Evolutionary conservation across 2,113 vertebrate genomes (phyloP), one percentile per base, ranked within the genome.

Genomic region (Pithys albifrons): DNA sequence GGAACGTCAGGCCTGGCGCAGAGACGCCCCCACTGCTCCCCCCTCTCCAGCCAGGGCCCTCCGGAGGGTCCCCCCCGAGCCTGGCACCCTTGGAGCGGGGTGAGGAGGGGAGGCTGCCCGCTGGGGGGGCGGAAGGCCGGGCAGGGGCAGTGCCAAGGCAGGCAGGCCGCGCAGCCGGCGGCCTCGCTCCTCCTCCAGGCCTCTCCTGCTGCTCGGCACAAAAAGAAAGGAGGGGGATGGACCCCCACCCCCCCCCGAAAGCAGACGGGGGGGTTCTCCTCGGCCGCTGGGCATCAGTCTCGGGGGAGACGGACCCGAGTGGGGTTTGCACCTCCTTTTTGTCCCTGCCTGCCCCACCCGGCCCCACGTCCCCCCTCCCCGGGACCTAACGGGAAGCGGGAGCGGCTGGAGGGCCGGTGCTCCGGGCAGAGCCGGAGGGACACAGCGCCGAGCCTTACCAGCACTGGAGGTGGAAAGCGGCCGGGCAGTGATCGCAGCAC

Each of bases 401-500:
- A 91, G 51, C 48, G 9, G 80, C 54, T 15, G 49, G 82, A 80
- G 75, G 81, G 66, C 76, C 70, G 70, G 89, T 12, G 72, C 65
- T 66, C 55, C 6, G 52, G 76, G 64, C 77, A 18, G 79, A 54
- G 13, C 78, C 57, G 8, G 70, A 66, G 67, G 71, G 64, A 59
- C 35, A 52, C 4, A 23, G 46, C 52, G 97, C 98, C 69, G 72
- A 94, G 76, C 91, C 98, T 98, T 97, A 99, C 99, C 99, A 99
- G 98, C 99, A 99, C 96, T 99, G 99, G 93, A 99, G 99, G 89
- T 99, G 99, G 97, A 99, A 99, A 48, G 99, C 99, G 45, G 99
- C 99, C 8, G 99, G 99, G 91, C 99, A 99, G 97, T 99, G 99
- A 95, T 99, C 99, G 70, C 99, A 99, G 97, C 99, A 99, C 35